Percentiles rank a stretch among this genome's conserved stretches.
phyloP scores from a whole-genome alignment of 1,140 invertebrate genomes.

The Oncopeltus fasciatus region DNA sequence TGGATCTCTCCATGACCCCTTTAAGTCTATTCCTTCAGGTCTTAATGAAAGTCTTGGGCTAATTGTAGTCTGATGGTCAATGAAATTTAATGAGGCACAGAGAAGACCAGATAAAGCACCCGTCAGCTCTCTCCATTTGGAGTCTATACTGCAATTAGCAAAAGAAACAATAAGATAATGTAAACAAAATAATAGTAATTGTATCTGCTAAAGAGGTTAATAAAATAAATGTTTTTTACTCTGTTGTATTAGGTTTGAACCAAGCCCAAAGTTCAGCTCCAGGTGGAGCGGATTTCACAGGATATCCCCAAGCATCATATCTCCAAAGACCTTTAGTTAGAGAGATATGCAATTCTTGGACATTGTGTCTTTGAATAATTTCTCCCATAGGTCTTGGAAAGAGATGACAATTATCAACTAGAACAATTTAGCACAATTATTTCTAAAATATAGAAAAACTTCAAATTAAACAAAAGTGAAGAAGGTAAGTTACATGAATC shows the following conservation, averaged over 20 bases:
- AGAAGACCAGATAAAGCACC: constrained; percentile 83
- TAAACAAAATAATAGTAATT: background rate
- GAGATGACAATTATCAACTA: constrained; percentile 49
- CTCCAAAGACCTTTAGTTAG: constrained; percentile 88
- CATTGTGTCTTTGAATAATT: constrained; percentile 67
- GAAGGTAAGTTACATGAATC: constrained; percentile 40
- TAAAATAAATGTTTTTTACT: constrained; percentile 28
- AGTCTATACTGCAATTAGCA: constrained; percentile 41
- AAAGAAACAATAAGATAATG: background rate
- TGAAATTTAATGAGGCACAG: constrained; percentile 92
- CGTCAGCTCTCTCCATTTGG: constrained; percentile 73
- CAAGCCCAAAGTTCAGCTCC: constrained; percentile 87
- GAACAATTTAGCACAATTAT: constrained; percentile 11
- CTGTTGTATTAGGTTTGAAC: constrained; percentile 48
- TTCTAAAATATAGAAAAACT: background rate
- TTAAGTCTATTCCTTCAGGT: constrained; percentile 49
- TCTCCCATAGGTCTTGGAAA: constrained; percentile 84
- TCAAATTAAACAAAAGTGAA: background rate
- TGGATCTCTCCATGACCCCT: constrained; percentile 28
- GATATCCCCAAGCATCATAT: constrained; percentile 85
- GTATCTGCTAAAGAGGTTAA: background rate
- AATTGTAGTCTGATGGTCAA: constrained; percentile 75
- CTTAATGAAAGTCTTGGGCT: constrained; percentile 68
- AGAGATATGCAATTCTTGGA: constrained; percentile 81
- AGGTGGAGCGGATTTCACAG: constrained; percentile 67